Evolutionary conservation across 1,140 invertebrate species (phyloP).

Genomic region (Atopsyche davidsoni): DNA sequence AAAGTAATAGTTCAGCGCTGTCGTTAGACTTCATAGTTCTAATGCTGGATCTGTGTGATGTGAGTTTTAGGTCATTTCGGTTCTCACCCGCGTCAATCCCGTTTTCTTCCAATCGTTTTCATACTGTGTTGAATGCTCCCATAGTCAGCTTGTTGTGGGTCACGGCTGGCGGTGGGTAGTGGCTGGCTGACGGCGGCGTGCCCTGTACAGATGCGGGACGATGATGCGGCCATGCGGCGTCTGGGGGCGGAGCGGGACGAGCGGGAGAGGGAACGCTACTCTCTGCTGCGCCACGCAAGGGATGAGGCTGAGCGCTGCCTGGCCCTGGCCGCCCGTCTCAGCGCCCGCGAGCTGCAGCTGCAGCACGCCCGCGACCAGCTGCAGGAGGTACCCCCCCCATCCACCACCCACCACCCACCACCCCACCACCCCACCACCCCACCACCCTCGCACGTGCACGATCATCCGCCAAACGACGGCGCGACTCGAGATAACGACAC

Average conservation of each 20-base stretch:
- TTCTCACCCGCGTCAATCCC: no score
- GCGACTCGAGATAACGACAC: no score
- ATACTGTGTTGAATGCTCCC: no score
- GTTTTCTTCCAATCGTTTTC: no score
- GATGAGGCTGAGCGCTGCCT: conserved; percentile 85
- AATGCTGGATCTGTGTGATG: no score
- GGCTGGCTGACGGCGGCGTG: not conserved
- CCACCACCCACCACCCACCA: conserved; percentile 13
- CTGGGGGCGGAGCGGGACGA: conserved; percentile 75
- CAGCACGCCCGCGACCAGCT: conserved; percentile 77
- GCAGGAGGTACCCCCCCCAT: conserved; percentile 56
- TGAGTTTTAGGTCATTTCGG: no score
- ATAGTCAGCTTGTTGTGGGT: no score
- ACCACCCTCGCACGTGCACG: conserved; percentile 7
- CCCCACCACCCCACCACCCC: conserved; percentile 1
- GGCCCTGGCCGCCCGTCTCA: conserved; percentile 77
- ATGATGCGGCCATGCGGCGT: conserved; percentile 49
- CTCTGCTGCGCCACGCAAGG: conserved; percentile 75
- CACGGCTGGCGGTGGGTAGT: no score
- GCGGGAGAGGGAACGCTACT: conserved; percentile 81
- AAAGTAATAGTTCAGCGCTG: no score
- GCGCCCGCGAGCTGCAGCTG: conserved; percentile 76
- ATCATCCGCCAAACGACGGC: not conserved
- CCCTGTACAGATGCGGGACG: conserved; percentile 48
- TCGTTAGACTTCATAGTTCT: no score